Conservation (phyloP, 2,797 vertebrate species). For the Pogoniulus pusillus region DNA sequence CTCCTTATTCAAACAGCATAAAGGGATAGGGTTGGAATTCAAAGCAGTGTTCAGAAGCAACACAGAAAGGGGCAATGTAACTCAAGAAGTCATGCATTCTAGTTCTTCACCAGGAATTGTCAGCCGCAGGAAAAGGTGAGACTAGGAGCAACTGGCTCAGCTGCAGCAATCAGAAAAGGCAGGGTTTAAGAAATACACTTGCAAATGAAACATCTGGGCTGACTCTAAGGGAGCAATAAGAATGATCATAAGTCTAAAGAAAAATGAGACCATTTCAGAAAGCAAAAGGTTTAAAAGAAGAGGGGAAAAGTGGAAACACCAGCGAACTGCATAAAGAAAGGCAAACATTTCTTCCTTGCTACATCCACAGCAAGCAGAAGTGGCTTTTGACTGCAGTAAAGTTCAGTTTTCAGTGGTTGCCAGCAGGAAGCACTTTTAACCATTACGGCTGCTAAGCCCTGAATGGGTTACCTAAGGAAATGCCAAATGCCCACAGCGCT, state of each 20-base stretch:
- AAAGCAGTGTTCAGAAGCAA: neutral
- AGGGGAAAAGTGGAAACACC: neutral
- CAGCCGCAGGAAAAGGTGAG: neutral
- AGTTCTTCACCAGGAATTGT: neutral
- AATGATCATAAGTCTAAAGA: neutral
- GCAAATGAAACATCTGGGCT: neutral
- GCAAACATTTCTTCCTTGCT: neutral
- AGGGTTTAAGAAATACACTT: neutral
- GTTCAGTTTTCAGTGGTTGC: neutral
- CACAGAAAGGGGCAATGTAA: neutral
- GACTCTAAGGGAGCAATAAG: neutral
- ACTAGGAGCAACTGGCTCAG: neutral
- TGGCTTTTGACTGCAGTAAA: neutral
- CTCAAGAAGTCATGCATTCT: neutral
- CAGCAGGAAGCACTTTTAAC: slow-evolving; percentile 20
- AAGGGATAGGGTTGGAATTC: neutral
- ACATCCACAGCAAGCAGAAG: neutral
- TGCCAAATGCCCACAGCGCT: neutral
- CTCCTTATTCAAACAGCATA: neutral
- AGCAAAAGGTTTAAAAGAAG: neutral
- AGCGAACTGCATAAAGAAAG: neutral
- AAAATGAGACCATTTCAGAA: neutral
- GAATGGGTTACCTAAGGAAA: neutral
- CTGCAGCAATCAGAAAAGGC: neutral
- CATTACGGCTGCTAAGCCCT: neutral